Conservation (phyloP, 2,113 vertebrate species). For the Amblyopsis rosae region DNA sequence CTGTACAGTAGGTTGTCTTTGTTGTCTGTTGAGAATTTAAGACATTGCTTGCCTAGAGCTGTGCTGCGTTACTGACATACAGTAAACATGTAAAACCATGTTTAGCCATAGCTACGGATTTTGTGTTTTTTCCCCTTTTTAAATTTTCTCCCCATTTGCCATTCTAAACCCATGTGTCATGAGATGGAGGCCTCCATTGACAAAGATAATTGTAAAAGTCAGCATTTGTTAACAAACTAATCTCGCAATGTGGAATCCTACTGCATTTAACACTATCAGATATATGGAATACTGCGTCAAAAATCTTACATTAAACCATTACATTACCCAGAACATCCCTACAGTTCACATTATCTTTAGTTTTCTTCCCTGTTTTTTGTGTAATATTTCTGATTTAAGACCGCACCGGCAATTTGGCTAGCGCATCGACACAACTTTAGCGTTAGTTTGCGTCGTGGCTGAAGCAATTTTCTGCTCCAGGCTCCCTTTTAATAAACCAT, state of each 20-base stretch:
- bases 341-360: not conserved
- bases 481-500: conserved; percentile 75
- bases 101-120: conserved; percentile 56
- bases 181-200: conserved; percentile 57
- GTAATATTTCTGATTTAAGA: conserved; percentile 77
- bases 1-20: not conserved
- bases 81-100: conserved; percentile 53
- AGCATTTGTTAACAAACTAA: conserved; percentile 68
- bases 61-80: conserved; percentile 36
- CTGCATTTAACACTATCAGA: conserved; percentile 64
- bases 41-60: conserved; percentile 51
- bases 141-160: conserved; percentile 51
- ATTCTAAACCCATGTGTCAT: conserved; percentile 54
- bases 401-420: conserved; percentile 71
- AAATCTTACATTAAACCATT: too few relatives aligned
- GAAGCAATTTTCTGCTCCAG: conserved; percentile 79
- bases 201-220: conserved; percentile 73
- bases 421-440: conserved; percentile 63
- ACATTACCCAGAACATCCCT: not conserved
- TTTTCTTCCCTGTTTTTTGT: conserved; percentile 44
- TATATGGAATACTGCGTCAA: conserved; percentile 22
- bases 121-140: conserved; percentile 61
- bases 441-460: conserved; percentile 43
- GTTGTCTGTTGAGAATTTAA: conserved; percentile 54
- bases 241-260: conserved; percentile 62